Evolutionary conservation across 2,888 invertebrate genomes (phyloP), one percentile per base, ranked within the genome.

Genomic region (Orchesellides sinensis): DNA sequence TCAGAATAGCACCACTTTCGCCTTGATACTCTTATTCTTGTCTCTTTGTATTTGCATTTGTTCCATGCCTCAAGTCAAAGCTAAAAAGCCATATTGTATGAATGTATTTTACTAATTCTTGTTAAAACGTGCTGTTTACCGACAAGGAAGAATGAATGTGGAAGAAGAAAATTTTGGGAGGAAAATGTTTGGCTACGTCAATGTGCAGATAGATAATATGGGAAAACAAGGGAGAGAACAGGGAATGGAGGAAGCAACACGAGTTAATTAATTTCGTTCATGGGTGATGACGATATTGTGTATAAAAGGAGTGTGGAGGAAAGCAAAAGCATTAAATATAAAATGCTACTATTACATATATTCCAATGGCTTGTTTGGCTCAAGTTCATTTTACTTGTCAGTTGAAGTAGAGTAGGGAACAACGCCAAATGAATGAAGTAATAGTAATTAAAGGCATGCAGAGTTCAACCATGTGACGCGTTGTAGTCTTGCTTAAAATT

Each of bases 21-120:
- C 52, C 8, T 17, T 21, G 8, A 10, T 27, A 25, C 32, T 68
- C 35, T 32, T 12, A 19, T 6, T 19, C 19, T 68, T 52, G 29
- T 69, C 40, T 40, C 69, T 35, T 52, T 17, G n/a, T 52, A 21
- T 52, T 52, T n/a, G 52, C 19, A 40, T 14, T 2, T 40, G 14
- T 40, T n/a, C 10, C n/a, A 14, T 40, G 40, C 40, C 10, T 40
- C n/a, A n/a, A n/a, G n/a, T n/a, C n/a, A n/a, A n/a, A n/a, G n/a
- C n/a, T n/a, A n/a, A n/a, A n/a, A n/a, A n/a, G n/a, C n/a, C n/a
- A n/a, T n/a, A n/a, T n/a, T n/a, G n/a, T n/a, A n/a, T n/a, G n/a
- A n/a, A n/a, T n/a, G n/a, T n/a, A n/a, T n/a, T 75, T 68, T 49
- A 56, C 77, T 77, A 77, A 77, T 77, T 77, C 77, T 56, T 69